Conservation (phyloP, 2,113 vertebrate species). For the Turdus rufiventris region DNA sequence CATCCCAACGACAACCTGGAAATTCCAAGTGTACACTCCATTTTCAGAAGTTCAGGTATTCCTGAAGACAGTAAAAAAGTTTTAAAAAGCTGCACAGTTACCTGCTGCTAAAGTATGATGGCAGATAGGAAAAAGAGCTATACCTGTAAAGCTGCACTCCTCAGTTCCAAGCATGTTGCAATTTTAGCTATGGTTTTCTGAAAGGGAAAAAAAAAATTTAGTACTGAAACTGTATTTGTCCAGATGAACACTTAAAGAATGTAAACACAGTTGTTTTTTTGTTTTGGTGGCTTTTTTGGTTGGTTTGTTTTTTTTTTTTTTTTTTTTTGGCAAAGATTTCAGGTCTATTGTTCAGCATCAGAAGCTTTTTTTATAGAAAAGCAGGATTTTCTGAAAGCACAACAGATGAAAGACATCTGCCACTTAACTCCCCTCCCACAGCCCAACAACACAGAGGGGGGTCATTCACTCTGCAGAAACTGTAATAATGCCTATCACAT, state of each 20-base stretch:
- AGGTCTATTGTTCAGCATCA: neutral
- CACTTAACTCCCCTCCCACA: neutral
- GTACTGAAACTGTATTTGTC: neutral
- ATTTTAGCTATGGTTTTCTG: constrained; percentile 96
- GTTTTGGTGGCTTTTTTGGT: too few species aligned
- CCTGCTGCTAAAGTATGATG: neutral
- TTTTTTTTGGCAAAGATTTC: neutral
- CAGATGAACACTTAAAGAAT: neutral
- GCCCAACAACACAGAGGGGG: neutral
- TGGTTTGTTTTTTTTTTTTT: neutral
- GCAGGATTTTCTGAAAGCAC: neutral
- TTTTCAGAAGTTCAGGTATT: neutral
- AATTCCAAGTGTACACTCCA: neutral
- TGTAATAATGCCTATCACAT: neutral
- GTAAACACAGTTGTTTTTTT: neutral
- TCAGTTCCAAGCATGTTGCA: constrained; percentile 95
- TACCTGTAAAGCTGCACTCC: constrained; percentile 94
- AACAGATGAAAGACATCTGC: neutral
- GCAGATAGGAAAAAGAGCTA: neutral
- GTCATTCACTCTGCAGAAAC: neutral
- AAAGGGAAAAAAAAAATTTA: neutral
- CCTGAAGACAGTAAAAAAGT: neutral
- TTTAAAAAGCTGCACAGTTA: neutral
- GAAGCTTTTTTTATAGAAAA: neutral
- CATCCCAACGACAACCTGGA: fast-evolving